These are phyloP conservation scores for Tipula lateralis DNA, from an alignment of 2,888 invertebrate genomes.

Conservation along the genomic window DNA sequence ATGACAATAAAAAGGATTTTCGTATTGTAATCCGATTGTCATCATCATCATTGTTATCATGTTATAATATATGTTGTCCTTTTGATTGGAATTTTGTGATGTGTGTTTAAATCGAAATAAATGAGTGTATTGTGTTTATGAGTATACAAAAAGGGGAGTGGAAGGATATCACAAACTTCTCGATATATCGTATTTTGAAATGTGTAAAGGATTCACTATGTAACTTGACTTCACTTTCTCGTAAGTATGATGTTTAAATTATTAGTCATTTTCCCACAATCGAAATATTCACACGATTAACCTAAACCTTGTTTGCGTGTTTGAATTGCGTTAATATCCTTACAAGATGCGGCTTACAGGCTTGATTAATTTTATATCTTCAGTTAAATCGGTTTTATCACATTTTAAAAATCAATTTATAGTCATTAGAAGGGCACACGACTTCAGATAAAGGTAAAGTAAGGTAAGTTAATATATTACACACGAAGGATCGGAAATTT, in stretches of 20 bases:
- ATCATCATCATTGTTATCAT: conserved; percentile 6
- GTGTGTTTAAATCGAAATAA: background rate
- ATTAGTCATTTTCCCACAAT: background rate
- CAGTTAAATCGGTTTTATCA: background rate
- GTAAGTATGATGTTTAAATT: too few species aligned
- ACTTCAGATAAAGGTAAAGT: background rate
- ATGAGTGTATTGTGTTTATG: background rate
- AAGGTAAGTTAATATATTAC: background rate
- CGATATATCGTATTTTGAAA: too few species aligned
- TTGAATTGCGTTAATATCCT: background rate
- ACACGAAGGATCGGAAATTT: background rate
- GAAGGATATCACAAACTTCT: too few species aligned
- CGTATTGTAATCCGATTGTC: conserved; percentile 6
- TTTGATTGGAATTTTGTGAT: background rate
- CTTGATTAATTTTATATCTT: background rate
- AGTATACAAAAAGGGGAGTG: too few species aligned
- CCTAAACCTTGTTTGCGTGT: background rate
- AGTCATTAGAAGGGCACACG: background rate
- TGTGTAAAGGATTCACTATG: too few species aligned
- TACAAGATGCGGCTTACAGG: background rate
- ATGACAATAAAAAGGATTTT: conserved; percentile 19
- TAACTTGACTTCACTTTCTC: background rate
- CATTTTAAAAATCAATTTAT: conserved; percentile 1
- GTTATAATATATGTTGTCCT: background rate
- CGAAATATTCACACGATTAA: conserved; percentile 1